Base-by-base conservation (phyloP, 2,888 invertebrate species). In the Hecatera dysodea region DNA sequence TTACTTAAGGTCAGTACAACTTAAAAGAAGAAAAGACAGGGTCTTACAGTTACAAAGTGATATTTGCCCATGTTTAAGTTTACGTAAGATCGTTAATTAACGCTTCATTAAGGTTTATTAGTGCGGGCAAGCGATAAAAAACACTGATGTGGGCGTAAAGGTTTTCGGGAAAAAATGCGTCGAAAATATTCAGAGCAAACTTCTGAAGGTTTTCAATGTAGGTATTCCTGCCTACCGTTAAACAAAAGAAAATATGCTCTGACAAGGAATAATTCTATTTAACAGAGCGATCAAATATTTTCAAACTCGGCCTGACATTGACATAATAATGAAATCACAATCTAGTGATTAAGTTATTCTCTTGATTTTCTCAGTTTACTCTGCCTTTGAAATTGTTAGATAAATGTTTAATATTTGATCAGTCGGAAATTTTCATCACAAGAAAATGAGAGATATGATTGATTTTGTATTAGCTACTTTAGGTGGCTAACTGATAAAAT, bases 191-290 rank as follows among this genome's bases (percentile, higher is more conserved):
- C 63, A 52, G 24, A 62, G 36, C 4, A 39, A 42, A 53, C 53
- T 75, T 69, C 36, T 46, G 53, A 80, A 68, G 69, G 55, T 62
- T 73, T 78, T 71, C 4, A 60, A 52, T n/a, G 29, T 17, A 48
- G 56, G 39, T 53, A 71, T 27, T 11, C 39, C 19, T 15, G 12
- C 22, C 3, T 52, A 53, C 15, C 9, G 15, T 61, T 53, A 48
- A 63, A 70, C 44, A 67, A 70, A 57, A 39, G 27, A 78, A 72
- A 72, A 67, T 72, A 22, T 55, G 61, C 67, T 73, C 33, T 50
- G 56, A 61, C 56, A 72, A 75, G 59, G 57, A 78, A 76, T 81
- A 75, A 75, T 81, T 83, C 17, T 64, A 80, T 83, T 74, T 67
- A 69, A 67, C 71, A 46, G 53, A 64, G 60, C 69, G 77, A 75